phyloP scores from a whole-genome alignment of 2,797 vertebrate genomes.

The Nannoperca obscura region DNA sequence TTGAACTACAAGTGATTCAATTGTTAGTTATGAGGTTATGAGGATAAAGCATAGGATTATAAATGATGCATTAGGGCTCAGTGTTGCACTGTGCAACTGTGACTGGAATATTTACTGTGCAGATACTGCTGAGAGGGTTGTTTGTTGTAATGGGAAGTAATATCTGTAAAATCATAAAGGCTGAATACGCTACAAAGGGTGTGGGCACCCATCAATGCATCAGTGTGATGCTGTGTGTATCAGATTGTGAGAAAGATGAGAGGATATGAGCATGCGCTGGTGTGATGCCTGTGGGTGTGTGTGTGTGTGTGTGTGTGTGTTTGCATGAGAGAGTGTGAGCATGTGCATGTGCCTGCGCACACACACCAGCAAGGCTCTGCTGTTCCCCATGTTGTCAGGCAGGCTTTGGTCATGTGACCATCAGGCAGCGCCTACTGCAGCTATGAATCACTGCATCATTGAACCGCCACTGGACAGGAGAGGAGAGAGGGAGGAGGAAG shows the following conservation, averaged over 20 bases:
- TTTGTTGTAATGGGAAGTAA: conserved; percentile 23
- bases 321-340: conserved; percentile 38
- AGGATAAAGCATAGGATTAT: conserved; percentile 32
- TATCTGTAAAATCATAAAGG: conserved; percentile 34
- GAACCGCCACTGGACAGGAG: conserved; percentile 74
- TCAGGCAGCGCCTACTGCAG: conserved; percentile 81
- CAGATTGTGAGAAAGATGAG: conserved; percentile 41
- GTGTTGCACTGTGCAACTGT: conserved; percentile 28
- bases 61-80: conserved; percentile 57
- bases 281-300: conserved; percentile 7
- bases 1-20: conserved; percentile 24
- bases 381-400: conserved; percentile 87
- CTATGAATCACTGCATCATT: conserved; percentile 84
- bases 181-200: conserved; percentile 3
- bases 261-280: conserved; percentile 37
- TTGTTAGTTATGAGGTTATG: conserved; percentile 39
- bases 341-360: conserved; percentile 28
- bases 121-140: conserved; percentile 34
- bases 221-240: conserved; percentile 45
- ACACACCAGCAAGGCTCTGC: conserved; percentile 61
- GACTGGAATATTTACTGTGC: conserved; percentile 22
- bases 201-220: conserved; percentile 31
- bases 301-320: background rate
- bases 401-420: conserved; percentile 87
- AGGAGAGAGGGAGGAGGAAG: conserved; percentile 42